phyloP scores from a whole-genome alignment of 1,140 invertebrate species.

The Helicoverpa armigera region DNA sequence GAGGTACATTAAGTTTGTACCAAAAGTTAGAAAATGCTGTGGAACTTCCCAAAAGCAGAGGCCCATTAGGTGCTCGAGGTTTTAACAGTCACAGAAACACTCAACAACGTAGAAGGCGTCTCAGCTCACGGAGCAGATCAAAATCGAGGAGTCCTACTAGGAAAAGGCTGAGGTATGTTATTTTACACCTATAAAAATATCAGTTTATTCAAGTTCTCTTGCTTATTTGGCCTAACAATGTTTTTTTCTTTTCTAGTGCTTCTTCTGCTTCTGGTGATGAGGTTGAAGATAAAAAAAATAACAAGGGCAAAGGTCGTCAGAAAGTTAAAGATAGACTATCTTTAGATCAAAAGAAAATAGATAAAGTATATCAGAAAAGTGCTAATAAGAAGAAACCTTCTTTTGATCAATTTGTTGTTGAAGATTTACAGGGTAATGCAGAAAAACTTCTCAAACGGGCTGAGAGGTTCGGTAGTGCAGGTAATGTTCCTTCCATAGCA shows the following conservation, averaged over 20 bases:
- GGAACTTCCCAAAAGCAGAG: slow-evolving; percentile 69
- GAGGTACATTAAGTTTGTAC: slow-evolving; percentile 85
- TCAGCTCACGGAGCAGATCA: slow-evolving; percentile 73
- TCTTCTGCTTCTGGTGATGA: slow-evolving; percentile 83
- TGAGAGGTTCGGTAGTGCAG: slow-evolving; percentile 91
- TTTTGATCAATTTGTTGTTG: slow-evolving; percentile 89
- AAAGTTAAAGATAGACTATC: slow-evolving; percentile 83
- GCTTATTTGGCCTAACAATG: background rate
- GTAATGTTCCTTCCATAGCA: slow-evolving; percentile 76
- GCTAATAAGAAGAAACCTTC: slow-evolving; percentile 88
- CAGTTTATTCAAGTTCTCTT: too few species aligned
- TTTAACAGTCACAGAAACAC: slow-evolving; percentile 69
- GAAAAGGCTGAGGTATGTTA: slow-evolving; percentile 73
- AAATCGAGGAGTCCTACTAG: slow-evolving; percentile 77
- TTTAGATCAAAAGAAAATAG: slow-evolving; percentile 79
- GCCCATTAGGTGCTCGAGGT: slow-evolving; percentile 58
- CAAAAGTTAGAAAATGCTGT: slow-evolving; percentile 79
- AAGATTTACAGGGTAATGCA: slow-evolving; percentile 89
- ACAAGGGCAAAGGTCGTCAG: slow-evolving; percentile 79
- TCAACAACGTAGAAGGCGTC: slow-evolving; percentile 70
- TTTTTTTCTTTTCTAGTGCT: slow-evolving; percentile 68
- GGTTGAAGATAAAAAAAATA: slow-evolving; percentile 74
- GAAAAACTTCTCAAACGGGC: slow-evolving; percentile 94
- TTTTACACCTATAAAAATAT: too few species aligned
- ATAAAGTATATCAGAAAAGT: slow-evolving; percentile 83